phyloP scores from a whole-genome alignment of 2,113 vertebrate species.

The Paedocypris sp. region DNA sequence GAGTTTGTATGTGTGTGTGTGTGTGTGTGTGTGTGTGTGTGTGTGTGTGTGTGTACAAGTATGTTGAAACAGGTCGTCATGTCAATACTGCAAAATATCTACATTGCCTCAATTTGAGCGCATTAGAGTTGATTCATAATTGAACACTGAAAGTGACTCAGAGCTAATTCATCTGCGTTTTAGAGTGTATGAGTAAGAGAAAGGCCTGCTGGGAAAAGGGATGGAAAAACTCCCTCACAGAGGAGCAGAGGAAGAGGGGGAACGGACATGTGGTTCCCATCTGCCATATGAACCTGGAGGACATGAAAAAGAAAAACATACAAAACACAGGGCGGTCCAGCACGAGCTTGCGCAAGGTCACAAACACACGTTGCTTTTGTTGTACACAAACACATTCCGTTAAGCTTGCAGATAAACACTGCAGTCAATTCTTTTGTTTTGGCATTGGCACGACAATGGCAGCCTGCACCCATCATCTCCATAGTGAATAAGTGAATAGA shows the following conservation, averaged over 20 bases:
- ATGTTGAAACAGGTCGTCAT: not conserved
- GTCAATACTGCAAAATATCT: not conserved
- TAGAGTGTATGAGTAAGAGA: not conserved
- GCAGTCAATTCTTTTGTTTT: conserved; percentile 9
- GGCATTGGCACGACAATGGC: conserved; percentile 4
- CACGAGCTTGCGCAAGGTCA: not conserved
- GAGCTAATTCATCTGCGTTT: not conserved
- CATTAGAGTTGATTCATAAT: not conserved
- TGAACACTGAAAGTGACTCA: conserved; percentile 21
- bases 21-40: no score
- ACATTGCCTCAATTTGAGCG: not conserved
- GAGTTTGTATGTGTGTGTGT: no score
- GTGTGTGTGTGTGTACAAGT: no score
- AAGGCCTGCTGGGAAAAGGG: conserved; percentile 28
- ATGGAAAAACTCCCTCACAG: conserved; percentile 4
- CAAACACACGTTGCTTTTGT: not conserved
- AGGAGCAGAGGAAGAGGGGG: conserved; percentile 12
- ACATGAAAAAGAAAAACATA: conserved; percentile 21
- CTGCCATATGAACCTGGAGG: conserved; percentile 32
- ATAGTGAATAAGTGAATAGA: conserved; percentile 29
- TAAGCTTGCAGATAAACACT: not conserved
- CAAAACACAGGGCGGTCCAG: conserved; percentile 7
- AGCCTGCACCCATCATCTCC: not conserved
- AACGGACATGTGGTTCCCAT: conserved; percentile 33
- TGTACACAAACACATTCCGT: not conserved